Conservation (phyloP, 1,140 invertebrate genomes). For the Tachypleus tridentatus region DNA sequence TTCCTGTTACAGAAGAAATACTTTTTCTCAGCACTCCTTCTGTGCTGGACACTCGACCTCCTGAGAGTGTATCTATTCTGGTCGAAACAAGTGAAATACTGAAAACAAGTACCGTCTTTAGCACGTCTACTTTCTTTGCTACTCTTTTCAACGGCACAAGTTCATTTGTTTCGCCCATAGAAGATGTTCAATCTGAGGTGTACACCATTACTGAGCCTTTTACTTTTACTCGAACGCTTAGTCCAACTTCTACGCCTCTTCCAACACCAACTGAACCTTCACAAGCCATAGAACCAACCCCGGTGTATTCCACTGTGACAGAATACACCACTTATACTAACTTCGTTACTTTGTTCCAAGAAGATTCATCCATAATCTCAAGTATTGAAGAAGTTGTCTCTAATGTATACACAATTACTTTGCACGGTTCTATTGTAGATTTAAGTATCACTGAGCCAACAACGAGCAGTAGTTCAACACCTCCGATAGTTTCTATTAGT, state of each 20-base stretch:
- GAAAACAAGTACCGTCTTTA: slow-evolving; percentile 20
- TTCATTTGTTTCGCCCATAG: slow-evolving; percentile 25
- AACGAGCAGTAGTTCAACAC: too few species aligned
- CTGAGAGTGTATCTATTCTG: not conserved
- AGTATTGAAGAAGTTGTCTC: slow-evolving; percentile 59
- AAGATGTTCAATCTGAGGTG: slow-evolving; percentile 24
- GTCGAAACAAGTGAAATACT: slow-evolving; percentile 24
- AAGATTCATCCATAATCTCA: slow-evolving; percentile 58
- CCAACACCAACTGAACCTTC: not conserved
- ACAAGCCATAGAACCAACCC: not conserved
- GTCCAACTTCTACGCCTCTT: too few species aligned
- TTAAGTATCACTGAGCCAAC: too few species aligned
- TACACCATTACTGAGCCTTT: slow-evolving; percentile 22
- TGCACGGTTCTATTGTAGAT: not conserved
- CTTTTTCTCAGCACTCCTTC: not conserved
- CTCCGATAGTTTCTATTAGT: too few species aligned
- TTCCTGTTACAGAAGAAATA: slow-evolving; percentile 13
- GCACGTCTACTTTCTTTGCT: slow-evolving; percentile 25
- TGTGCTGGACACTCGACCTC: not conserved
- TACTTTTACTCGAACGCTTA: slow-evolving; percentile 19
- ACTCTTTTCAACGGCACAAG: slow-evolving; percentile 26
- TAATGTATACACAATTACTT: slow-evolving; percentile 18
- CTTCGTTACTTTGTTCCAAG: slow-evolving; percentile 74
- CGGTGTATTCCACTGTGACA: slow-evolving; percentile 13
- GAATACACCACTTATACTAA: slow-evolving; percentile 45